Base-by-base conservation (phyloP, 2,888 invertebrate genomes). In the Digitonthophagus gazella region DNA sequence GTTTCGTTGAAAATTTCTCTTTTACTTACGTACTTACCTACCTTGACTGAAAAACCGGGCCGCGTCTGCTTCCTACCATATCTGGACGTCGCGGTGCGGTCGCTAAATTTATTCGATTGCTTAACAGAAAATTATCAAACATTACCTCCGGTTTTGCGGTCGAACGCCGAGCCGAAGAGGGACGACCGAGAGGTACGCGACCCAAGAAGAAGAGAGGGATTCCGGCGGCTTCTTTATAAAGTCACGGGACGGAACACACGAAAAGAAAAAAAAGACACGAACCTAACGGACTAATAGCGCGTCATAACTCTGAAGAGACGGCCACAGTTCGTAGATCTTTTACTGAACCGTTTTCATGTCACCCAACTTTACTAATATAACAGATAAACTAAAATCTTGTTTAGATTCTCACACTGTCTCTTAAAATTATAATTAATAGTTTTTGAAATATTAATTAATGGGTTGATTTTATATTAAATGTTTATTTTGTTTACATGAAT, bases 301-400 rank as follows among this genome's bases (percentile, higher is more conserved):
- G 54, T 65, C 55, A 65, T 65, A 65, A 65, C 55, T 65, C 65
- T 16, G n/a, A 16, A 14, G 65, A 28, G 65, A 65, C 65, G 55
- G 65, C 19, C 61, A 20, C 28, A 55, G 65, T 65, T 65, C 65
- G 55, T 65, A 65, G 65, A 65, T 65, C 65, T 65, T 16, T 15
- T 15, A n/a, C 14, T 64, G 22, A 20, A 18, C 44, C 70, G 68
- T 11, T 16, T 57, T 57, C 15, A 0, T 18, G 19, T 61, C 61
- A 20, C 6, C 18, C 20, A 58, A 18, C 28, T 44, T 11, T 44
- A 44, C 6, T n/a, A n/a, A n/a, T n/a, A n/a, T n/a, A n/a, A n/a
- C n/a, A n/a, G n/a, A n/a, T n/a, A n/a, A n/a, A n/a, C n/a, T n/a
- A n/a, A n/a, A n/a, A n/a, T n/a, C n/a, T n/a, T n/a, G n/a, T n/a